These are phyloP conservation scores for Popillia japonica DNA, from an alignment of 1,140 invertebrate species.

Conservation along the genomic window DNA sequence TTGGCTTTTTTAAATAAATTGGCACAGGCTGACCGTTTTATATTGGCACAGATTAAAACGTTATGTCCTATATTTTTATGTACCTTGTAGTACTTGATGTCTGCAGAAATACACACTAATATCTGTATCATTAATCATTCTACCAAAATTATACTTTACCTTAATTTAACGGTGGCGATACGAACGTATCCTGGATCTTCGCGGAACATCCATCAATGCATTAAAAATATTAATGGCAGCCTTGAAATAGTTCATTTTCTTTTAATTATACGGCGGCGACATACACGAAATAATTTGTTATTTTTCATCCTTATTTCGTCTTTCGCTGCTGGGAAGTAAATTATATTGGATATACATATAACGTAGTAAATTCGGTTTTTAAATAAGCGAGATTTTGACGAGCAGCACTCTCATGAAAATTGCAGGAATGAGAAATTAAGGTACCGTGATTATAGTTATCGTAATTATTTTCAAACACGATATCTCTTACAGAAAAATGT, in stretches of 20 bases:
- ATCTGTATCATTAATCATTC: conserved; percentile 14
- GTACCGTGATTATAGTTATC: not conserved
- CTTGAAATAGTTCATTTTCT: conserved; percentile 31
- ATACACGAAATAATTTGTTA: conserved; percentile 12
- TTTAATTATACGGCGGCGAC: conserved; percentile 28
- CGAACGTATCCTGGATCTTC: not conserved
- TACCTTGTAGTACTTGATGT: not conserved
- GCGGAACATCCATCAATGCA: not conserved
- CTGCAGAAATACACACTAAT: not conserved
- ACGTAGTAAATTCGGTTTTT: not conserved
- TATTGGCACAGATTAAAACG: no score
- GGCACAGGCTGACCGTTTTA: no score
- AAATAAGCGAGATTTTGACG: conserved; percentile 6
- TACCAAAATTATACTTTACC: conserved; percentile 2
- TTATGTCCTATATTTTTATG: no score
- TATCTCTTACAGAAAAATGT: no score
- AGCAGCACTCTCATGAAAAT: not conserved
- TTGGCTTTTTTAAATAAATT: no score
- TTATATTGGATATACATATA: not conserved
- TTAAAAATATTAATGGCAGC: conserved; percentile 21
- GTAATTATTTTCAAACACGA: no score
- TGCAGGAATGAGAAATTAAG: conserved; percentile 18
- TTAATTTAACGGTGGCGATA: conserved; percentile 5
- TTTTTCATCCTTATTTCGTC: conserved; percentile 13
- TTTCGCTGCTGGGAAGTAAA: not conserved